A percentile compares a stretch with the other conserved stretches of the same genome.
Conservation (phyloP, 2,888 invertebrate genomes). For the Mylabris sibirica region DNA sequence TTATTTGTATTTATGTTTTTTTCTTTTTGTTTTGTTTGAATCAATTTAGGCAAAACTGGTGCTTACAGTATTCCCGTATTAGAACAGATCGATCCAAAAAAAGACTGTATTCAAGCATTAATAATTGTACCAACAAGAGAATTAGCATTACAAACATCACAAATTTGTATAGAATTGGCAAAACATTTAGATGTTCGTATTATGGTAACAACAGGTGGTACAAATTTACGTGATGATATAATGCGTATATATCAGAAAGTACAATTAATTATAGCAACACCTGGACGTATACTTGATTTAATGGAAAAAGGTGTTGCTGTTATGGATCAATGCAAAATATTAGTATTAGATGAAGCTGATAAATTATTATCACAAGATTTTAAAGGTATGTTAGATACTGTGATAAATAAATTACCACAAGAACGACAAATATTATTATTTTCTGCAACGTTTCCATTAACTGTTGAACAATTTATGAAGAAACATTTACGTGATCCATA, state of each 20-base stretch:
- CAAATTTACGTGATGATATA: constrained; percentile 96
- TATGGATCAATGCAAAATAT: constrained; percentile 94
- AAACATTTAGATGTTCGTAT: constrained; percentile 97
- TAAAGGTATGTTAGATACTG: constrained; percentile 94
- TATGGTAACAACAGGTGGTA: constrained; percentile 99
- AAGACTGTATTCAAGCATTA: constrained; percentile 96
- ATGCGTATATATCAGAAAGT: constrained; percentile 99
- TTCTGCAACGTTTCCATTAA: constrained; percentile 98
- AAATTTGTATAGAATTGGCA: constrained; percentile 98
- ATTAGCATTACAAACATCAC: constrained; percentile 98
- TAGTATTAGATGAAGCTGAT: constrained; percentile 99
- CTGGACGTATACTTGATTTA: constrained; percentile 98
- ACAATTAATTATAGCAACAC: constrained; percentile 98
- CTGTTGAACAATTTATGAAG: constrained; percentile 98
- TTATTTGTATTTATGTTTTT: not conserved
- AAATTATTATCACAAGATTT: constrained; percentile 99
- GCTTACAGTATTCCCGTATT: constrained; percentile 99
- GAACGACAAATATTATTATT: constrained; percentile 98
- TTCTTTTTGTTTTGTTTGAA: not conserved
- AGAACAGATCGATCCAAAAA: constrained; percentile 90
- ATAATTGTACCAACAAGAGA: constrained; percentile 99
- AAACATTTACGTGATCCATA: constrained; percentile 98
- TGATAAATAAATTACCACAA: constrained; percentile 91
- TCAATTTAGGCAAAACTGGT: constrained; percentile 81
- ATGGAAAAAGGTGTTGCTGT: constrained; percentile 88